These are phyloP conservation scores for Notothenia coriiceps DNA, from an alignment of 2,113 vertebrate species.

Conservation along the genomic window DNA sequence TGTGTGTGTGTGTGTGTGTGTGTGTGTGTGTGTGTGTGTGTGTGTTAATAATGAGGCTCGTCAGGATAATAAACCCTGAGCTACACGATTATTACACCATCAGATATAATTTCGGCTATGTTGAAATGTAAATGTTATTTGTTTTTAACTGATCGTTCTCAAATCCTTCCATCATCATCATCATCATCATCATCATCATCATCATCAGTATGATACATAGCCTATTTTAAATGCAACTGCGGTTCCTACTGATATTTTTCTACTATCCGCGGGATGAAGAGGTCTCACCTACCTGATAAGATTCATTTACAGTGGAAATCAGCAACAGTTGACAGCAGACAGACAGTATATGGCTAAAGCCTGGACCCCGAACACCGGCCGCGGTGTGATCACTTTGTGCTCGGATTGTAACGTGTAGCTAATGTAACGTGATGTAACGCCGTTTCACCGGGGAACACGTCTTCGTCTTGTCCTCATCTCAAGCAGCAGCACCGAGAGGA, in stretches of 20 bases:
- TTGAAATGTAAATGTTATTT: constrained; percentile 4
- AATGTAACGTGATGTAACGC: constrained; percentile 20
- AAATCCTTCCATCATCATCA: constrained; percentile 6
- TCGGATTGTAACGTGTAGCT: constrained; percentile 9
- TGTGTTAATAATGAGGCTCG: background rate
- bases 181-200: constrained; percentile 7
- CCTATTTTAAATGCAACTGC: background rate
- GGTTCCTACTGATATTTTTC: background rate
- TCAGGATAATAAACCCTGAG: constrained; percentile 9
- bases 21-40: constrained; percentile 19
- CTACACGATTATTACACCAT: constrained; percentile 21
- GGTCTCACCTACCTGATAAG: constrained; percentile 81
- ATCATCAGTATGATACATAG: background rate
- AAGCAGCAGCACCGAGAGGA: constrained; percentile 49
- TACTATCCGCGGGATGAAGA: background rate
- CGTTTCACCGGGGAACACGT: constrained; percentile 40
- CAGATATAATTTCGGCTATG: constrained; percentile 3
- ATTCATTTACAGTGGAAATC: constrained; percentile 85
- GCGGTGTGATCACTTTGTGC: constrained; percentile 19
- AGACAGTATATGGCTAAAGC: constrained; percentile 58
- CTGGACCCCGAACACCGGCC: constrained; percentile 18
- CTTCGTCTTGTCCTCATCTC: constrained; percentile 46
- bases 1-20: constrained; percentile 19
- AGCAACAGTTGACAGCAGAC: constrained; percentile 80
- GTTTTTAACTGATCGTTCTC: background rate